Base-by-base conservation (phyloP, 2,797 vertebrate species). In the Liparis tanakae region DNA sequence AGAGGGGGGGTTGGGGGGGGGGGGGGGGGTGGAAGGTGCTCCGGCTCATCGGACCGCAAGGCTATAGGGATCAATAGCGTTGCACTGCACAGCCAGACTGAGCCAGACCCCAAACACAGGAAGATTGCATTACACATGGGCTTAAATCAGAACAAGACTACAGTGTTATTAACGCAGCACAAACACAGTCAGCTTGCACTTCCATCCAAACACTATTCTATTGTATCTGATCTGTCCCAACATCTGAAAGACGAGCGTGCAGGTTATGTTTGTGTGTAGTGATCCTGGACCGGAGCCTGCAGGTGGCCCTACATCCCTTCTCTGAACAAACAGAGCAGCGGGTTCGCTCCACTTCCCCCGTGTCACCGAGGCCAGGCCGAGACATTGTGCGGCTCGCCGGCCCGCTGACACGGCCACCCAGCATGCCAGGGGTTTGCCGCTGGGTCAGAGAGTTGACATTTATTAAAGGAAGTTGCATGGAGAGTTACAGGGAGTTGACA, bases 31-130 rank as follows among this genome's bases (percentile, higher is more conserved):
- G 82, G 85, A 87, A 81, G 89, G 85, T 79, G 83, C 84, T 89
- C 80, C 55, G 70, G 82, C 90, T 90, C 91, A 85, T 88, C 88
- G 87, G 90, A 90, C 92, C 91, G 67, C 89, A 87, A 91, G 85
- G 87, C 87, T 83, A 62, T 79, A 73, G 80, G 76, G 87, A 95
- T 93, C 92, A 90, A 93, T 93, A 92, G 78, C 69, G 70, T 72
- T 84, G 84, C 84, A 75, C 78, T 87, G 84, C 89, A 90, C 83
- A 78, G 82, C 59, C 75, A 86, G 79, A 80, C 82, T 71, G 56
- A 72, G 82, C 81, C 85, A 85, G 87, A 90, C 87, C 87, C 83
- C 88, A 93, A 93, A 93, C 90, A 94, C 67, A 55, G 68, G 79
- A 78, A 87, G 88, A 92, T 93, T 85, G 81, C 81, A 69, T 93